Base-by-base conservation (phyloP, 1,140 invertebrate species). In the Temnothorax longispinosus region DNA sequence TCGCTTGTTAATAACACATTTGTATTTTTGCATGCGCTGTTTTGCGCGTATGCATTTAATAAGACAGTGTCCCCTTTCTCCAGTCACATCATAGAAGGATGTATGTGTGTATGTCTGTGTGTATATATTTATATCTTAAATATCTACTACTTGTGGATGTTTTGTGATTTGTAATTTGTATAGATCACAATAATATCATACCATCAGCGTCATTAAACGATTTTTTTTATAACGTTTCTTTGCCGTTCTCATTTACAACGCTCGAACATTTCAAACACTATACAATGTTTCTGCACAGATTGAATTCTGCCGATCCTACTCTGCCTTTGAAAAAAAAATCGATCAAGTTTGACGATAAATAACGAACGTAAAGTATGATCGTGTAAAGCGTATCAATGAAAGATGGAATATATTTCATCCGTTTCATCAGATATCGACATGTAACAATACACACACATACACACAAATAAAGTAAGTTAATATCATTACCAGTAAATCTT, bases 111-210 rank as follows among this genome's bases (percentile, higher is more conserved):
- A 10, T 65, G 64, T 65, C 5, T 64, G 32, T 35, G 35, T 65
- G 76, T 87, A 69, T 87, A 89, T 87, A 89, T 93, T 89, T 90
- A 92, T 92, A 90, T 90, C 91, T 94, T 93, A 94, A 93, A 91
- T 94, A 93, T 93, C 89, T 94, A 94, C 92, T 94, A 94, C 93
- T 94, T 94, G 85, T 93, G 93, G 92, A 93, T 94, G 92, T 86
- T 95, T 94, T 94, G 92, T 94, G 92, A 93, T 94, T 93, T 93
- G 81, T 92, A 90, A 90, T 91, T 94, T 94, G 87, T 94, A 94
- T 94, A 94, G 93, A 95, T 94, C 94, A 94, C 94, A 94, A 94
- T 93, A 92, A 94, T 93, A 92, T 94, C 93, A 94, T 93, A 94
- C 94, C 93, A 94, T 91, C 92, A 92, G 91, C 92, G 91, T 90